Conservation (phyloP, 2,113 vertebrate species). For the Syrrhaptes paradoxus region DNA sequence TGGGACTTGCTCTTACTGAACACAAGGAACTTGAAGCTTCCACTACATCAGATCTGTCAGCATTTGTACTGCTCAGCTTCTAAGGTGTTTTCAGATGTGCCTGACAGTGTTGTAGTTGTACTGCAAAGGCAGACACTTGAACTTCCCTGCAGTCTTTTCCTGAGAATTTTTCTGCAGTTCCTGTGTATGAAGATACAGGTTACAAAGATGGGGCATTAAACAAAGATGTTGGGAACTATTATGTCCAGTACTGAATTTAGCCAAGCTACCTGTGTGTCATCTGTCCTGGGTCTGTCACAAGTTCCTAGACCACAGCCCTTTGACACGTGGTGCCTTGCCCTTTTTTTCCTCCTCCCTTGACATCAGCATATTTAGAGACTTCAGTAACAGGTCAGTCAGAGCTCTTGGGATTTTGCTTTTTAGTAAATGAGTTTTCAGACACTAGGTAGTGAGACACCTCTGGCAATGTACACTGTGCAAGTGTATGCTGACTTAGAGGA, state of each 20-base stretch:
- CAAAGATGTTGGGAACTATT: not conserved
- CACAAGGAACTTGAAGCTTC: not conserved
- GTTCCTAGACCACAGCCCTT: conserved; percentile 19
- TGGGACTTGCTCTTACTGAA: not conserved
- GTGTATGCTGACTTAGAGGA: not conserved
- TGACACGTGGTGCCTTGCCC: conserved; percentile 60
- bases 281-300: conserved; percentile 10
- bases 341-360: not conserved
- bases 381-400: not conserved
- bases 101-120: not conserved
- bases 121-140: not conserved
- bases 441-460: not conserved
- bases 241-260: conserved; percentile 12
- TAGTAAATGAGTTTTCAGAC: not conserved
- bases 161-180: not conserved
- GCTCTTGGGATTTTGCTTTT: not conserved
- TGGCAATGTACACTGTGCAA: not conserved
- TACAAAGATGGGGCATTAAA: conserved; percentile 14
- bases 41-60: not conserved
- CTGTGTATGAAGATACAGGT: not conserved
- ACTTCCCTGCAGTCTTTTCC: not conserved
- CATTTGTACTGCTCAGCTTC: not conserved
- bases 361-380: conserved; percentile 49
- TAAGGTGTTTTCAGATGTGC: not conserved
- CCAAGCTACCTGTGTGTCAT: conserved; percentile 23